A percentile compares a stretch with the other conserved stretches of the same genome.
phyloP scores from a whole-genome alignment of 2,113 vertebrate species.

The Pedetes capensis region DNA sequence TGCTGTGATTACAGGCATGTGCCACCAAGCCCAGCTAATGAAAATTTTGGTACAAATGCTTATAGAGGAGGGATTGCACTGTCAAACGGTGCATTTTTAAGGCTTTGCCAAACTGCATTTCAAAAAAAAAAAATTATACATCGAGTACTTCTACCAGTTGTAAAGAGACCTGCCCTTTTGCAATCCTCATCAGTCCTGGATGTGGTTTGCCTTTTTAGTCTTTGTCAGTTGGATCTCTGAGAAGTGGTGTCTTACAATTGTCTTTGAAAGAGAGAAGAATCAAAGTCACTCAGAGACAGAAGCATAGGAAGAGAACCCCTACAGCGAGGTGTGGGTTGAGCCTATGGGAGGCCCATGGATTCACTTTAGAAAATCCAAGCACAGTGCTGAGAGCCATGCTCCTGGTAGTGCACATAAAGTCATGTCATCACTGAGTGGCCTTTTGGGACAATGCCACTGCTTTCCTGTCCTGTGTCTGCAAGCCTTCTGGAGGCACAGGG shows the following conservation, averaged over 20 bases:
- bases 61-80: background rate
- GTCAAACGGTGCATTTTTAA: slow-evolving; percentile 6
- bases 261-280: slow-evolving; percentile 20
- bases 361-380: background rate
- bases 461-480: background rate
- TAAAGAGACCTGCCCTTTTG: background rate
- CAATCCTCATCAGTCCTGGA: background rate
- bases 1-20: no score
- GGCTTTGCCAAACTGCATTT: background rate
- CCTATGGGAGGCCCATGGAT: background rate
- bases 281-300: slow-evolving; percentile 10
- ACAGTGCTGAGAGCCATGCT: background rate
- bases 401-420: background rate
- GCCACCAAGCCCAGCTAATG: no score
- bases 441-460: background rate
- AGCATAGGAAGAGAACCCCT: no score
- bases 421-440: background rate
- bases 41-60: background rate
- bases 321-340: no score
- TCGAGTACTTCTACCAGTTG: background rate
- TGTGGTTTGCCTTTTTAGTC: background rate
- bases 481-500: background rate
- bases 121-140: background rate
- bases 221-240: background rate
- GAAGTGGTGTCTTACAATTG: background rate